Percentiles rank a stretch among this genome's conserved stretches.
Evolutionary conservation across 2,797 vertebrate genomes (phyloP).

Genomic region (Odontamblyopus rebecca): DNA sequence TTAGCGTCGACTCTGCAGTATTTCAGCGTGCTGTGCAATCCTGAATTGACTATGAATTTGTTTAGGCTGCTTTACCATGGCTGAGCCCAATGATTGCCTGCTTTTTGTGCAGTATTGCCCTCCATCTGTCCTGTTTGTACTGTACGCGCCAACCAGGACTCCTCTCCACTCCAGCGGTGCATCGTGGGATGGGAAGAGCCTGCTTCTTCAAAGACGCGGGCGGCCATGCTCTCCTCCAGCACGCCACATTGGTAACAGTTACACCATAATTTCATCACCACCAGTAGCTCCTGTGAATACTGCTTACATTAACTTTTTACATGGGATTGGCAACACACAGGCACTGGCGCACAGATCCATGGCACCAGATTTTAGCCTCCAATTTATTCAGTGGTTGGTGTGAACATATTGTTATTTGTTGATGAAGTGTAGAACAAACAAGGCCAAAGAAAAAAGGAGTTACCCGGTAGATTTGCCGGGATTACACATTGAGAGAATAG

Average conservation of each 20-base stretch:
- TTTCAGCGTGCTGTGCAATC: slow-evolving; percentile 54
- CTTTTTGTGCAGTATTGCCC: slow-evolving; percentile 66
- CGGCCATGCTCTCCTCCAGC: slow-evolving; percentile 65
- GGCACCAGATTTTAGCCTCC: slow-evolving; percentile 48
- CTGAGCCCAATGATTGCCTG: slow-evolving; percentile 62
- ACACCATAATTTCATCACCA: slow-evolving; percentile 88
- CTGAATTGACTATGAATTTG: slow-evolving; percentile 39
- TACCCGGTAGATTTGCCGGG: slow-evolving; percentile 52
- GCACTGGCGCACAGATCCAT: slow-evolving; percentile 58
- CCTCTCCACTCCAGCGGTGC: slow-evolving; percentile 62
- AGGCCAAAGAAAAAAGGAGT: slow-evolving; percentile 46
- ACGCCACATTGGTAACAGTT: slow-evolving; percentile 82
- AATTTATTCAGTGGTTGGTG: slow-evolving; percentile 46
- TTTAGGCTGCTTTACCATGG: slow-evolving; percentile 44
- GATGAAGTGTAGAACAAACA: slow-evolving; percentile 55
- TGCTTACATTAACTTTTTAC: slow-evolving; percentile 85
- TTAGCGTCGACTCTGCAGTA: slow-evolving; percentile 26
- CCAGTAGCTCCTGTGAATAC: slow-evolving; percentile 80
- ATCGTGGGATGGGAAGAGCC: slow-evolving; percentile 63
- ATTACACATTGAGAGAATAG: slow-evolving; percentile 46
- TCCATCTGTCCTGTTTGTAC: slow-evolving; percentile 65
- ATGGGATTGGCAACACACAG: slow-evolving; percentile 74
- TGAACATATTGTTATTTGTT: slow-evolving; percentile 61
- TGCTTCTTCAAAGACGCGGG: slow-evolving; percentile 73
- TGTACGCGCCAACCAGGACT: slow-evolving; percentile 61